Conservation (phyloP, 2,888 invertebrate genomes). For the Tetragonisca angustula region DNA sequence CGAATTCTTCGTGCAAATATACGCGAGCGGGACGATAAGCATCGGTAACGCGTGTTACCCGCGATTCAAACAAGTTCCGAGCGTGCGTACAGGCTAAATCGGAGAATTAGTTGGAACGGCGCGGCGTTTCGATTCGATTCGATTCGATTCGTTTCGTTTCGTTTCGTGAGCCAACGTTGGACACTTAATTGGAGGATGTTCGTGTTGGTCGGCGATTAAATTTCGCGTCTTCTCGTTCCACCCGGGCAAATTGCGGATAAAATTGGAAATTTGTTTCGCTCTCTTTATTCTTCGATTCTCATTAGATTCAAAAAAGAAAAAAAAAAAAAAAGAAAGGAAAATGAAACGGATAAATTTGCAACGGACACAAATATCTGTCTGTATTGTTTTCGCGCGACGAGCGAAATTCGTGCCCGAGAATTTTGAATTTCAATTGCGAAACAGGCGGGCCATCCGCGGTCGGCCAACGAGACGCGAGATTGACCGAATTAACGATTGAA, state of each 20-base stretch:
- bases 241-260: not conserved
- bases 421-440: no score
- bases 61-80: conserved; percentile 11
- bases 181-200: conserved; percentile 1
- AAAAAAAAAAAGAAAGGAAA: no score
- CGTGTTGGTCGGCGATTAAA: not conserved
- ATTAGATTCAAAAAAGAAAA: not conserved
- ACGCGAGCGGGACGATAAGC: conserved; percentile 14
- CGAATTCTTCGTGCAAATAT: conserved; percentile 32
- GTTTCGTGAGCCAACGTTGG: not conserved
- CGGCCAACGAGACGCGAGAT: no score
- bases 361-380: no score
- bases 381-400: no score
- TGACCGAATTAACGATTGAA: no score
- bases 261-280: not conserved
- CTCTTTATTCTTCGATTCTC: not conserved
- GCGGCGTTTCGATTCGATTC: conserved; percentile 9
- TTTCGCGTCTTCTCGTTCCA: not conserved
- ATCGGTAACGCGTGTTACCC: conserved; percentile 35
- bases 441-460: no score
- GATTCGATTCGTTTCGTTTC: not conserved
- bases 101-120: conserved; percentile 16
- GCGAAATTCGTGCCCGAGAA: no score
- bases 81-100: conserved; percentile 23
- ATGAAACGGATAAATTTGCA: no score